Percentiles rank a stretch among this genome's conserved stretches.
Evolutionary conservation across 2,888 invertebrate genomes (phyloP).

Genomic region (Mylabris sibirica): DNA sequence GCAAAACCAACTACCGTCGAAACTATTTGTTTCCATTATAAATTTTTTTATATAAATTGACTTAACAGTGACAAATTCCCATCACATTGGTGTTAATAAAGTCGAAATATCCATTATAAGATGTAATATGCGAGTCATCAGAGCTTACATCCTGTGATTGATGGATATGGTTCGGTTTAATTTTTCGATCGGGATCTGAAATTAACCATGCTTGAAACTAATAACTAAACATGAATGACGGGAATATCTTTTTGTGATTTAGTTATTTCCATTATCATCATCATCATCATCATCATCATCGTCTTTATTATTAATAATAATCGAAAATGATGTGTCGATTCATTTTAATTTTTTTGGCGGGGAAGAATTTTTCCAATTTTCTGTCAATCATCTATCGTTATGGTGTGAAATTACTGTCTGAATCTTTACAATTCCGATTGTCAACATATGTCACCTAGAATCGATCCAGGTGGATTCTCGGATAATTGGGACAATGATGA

Average conservation of each 20-base stretch:
- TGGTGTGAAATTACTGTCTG: not conserved
- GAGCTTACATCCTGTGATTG: constrained; percentile 55
- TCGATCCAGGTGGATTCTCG: constrained; percentile 31
- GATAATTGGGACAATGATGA: constrained; percentile 48
- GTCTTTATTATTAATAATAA: constrained; percentile 17
- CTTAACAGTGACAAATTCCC: constrained; percentile 33
- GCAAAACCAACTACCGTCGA: not conserved
- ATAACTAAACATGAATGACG: constrained; percentile 45
- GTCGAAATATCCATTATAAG: constrained; percentile 44
- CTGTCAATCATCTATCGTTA: not conserved
- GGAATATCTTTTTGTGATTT: constrained; percentile 34
- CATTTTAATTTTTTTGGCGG: not conserved
- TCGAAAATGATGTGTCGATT: not conserved
- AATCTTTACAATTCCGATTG: constrained; percentile 28
- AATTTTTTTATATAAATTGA: constrained; percentile 18
- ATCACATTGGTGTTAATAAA: constrained; percentile 33
- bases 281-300: constrained; percentile 23
- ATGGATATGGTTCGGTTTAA: constrained; percentile 49
- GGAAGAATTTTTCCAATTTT: not conserved
- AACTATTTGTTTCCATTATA: not conserved
- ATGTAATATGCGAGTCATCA: constrained; percentile 53
- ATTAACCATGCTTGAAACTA: constrained; percentile 55
- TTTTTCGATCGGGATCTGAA: constrained; percentile 50
- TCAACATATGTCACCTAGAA: constrained; percentile 33
- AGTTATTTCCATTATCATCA: constrained; percentile 22